phyloP scores from a whole-genome alignment of 2,797 vertebrate species.

The Malacoctenus gilli region DNA sequence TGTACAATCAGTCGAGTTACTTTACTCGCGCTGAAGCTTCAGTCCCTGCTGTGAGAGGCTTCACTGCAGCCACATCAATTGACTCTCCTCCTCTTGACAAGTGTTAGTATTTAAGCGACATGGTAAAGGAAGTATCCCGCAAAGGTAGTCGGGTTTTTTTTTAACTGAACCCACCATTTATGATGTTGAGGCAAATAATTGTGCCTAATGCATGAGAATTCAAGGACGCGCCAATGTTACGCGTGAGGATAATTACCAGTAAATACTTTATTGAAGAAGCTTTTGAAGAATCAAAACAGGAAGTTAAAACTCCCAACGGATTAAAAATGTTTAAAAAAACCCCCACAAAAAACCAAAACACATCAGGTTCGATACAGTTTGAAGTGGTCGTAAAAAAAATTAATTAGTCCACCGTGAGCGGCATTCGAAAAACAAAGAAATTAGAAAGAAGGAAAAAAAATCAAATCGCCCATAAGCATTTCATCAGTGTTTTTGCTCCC shows the following conservation, averaged over 20 bases:
- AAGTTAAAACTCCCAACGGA: slow-evolving; percentile 17
- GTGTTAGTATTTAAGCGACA: slow-evolving; percentile 1
- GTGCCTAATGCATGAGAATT: slow-evolving; percentile 2
- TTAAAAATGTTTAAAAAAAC: slow-evolving; percentile 14
- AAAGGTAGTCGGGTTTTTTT: too few relatives aligned
- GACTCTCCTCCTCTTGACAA: neutral
- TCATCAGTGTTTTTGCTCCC: slow-evolving; percentile 24
- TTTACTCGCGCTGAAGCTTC: neutral
- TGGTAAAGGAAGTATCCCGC: too few relatives aligned
- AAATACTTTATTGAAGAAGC: slow-evolving; percentile 31
- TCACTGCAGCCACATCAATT: neutral
- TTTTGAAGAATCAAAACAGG: slow-evolving; percentile 22
- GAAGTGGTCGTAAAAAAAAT: slow-evolving; percentile 49
- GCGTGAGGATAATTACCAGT: slow-evolving; percentile 20
- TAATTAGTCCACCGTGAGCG: slow-evolving; percentile 54
- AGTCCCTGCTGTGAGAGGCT: neutral
- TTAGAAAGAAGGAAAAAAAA: slow-evolving; percentile 19
- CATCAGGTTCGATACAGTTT: slow-evolving; percentile 36
- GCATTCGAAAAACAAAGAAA: slow-evolving; percentile 63
- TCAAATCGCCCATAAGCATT: slow-evolving; percentile 33
- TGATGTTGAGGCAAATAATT: neutral
- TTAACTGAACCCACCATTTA: neutral
- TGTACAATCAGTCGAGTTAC: slow-evolving; percentile 11
- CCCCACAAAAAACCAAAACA: slow-evolving; percentile 24
- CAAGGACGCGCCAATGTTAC: slow-evolving; percentile 9